A percentile compares a stretch with the other conserved stretches of the same genome.
Conservation (phyloP, 2,888 invertebrate genomes). For the Cataglyphis cursor region DNA sequence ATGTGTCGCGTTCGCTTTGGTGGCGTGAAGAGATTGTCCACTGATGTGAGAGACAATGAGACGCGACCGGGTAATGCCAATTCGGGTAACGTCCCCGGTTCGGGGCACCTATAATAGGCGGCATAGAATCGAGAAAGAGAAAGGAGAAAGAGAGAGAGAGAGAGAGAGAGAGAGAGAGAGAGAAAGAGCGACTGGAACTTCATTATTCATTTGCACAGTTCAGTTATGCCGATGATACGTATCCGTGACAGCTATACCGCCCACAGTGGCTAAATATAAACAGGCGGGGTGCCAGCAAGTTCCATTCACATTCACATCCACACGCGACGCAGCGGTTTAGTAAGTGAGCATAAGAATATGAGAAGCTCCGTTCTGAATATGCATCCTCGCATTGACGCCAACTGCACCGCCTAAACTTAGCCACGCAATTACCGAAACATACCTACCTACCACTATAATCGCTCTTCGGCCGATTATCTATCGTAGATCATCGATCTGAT, state of each 20-base stretch:
- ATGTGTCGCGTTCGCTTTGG: slow-evolving; percentile 46
- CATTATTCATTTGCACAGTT: slow-evolving; percentile 86
- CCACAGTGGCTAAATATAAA: slow-evolving; percentile 87
- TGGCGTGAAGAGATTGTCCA: slow-evolving; percentile 15
- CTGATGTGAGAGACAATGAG: slow-evolving; percentile 42
- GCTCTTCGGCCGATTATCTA: slow-evolving; percentile 71
- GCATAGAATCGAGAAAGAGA: slow-evolving; percentile 51
- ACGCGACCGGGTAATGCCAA: slow-evolving; percentile 52
- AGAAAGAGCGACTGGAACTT: slow-evolving; percentile 80
- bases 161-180: slow-evolving; percentile 62
- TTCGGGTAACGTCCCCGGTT: slow-evolving; percentile 45
- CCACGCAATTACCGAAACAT: slow-evolving; percentile 86
- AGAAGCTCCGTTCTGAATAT: slow-evolving; percentile 85
- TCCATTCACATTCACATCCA: slow-evolving; percentile 85
- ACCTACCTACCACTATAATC: slow-evolving; percentile 82
- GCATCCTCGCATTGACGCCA: slow-evolving; percentile 86
- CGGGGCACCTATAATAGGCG: slow-evolving; percentile 31
- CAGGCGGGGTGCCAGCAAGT: slow-evolving; percentile 86
- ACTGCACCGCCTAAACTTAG: slow-evolving; percentile 86
- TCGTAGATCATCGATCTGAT: slow-evolving; percentile 45
- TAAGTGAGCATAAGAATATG: slow-evolving; percentile 84
- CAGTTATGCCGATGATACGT: slow-evolving; percentile 87
- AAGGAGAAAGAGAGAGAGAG: slow-evolving; percentile 61
- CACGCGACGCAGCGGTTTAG: slow-evolving; percentile 77
- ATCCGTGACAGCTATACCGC: slow-evolving; percentile 87